These are phyloP conservation scores for Drosophila histrio DNA, from an alignment of 2,888 invertebrate species.

Conservation along the genomic window DNA sequence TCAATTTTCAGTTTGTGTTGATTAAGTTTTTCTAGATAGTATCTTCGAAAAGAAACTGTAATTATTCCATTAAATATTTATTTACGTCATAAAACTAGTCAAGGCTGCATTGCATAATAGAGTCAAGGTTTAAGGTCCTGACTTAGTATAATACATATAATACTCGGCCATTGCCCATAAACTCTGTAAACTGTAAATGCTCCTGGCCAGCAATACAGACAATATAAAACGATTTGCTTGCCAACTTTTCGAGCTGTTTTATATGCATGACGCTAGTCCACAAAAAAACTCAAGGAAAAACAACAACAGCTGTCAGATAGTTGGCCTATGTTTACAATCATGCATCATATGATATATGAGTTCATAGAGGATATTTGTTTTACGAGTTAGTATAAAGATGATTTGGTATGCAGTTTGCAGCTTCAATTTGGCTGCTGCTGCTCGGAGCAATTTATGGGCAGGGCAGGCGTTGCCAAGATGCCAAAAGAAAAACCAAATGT, in stretches of 20 bases:
- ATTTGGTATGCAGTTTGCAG: constrained; percentile 11
- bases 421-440: neutral
- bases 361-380: constrained; percentile 22
- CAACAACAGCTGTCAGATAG: constrained; percentile 21
- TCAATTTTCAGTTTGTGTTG: no score
- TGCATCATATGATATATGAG: constrained; percentile 11
- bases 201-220: neutral
- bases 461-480: constrained; percentile 61
- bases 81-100: neutral
- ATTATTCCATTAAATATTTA: no score
- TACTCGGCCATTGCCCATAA: neutral
- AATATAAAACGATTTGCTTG: constrained; percentile 8
- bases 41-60: no score
- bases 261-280: neutral
- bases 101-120: constrained; percentile 2
- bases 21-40: no score
- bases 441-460: constrained; percentile 54
- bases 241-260: constrained; percentile 18
- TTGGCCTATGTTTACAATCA: constrained; percentile 15
- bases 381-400: neutral
- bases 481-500: constrained; percentile 3
- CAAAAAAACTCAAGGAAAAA: neutral
- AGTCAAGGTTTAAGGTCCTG: constrained; percentile 9
- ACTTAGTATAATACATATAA: neutral
- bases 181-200: neutral